Evolutionary conservation across 2,113 vertebrate genomes (phyloP).

Genomic region (Hippocampus zosterae): DNA sequence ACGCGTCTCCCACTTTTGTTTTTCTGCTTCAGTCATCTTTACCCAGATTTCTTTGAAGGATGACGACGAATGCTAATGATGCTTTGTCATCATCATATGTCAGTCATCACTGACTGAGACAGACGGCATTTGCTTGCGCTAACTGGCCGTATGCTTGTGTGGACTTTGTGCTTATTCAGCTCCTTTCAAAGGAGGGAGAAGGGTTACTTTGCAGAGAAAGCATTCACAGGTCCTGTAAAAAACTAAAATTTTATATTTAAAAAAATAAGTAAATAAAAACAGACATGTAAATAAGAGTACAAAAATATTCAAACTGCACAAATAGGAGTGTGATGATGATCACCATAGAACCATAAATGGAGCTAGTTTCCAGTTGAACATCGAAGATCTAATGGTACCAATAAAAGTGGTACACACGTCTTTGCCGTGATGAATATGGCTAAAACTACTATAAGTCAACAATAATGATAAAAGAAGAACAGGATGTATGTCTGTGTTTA

Average conservation of each 20-base stretch:
- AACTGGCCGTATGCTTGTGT: constrained; percentile 23
- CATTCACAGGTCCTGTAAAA: constrained; percentile 39
- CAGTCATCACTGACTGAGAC: constrained; percentile 16
- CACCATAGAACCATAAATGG: not conserved
- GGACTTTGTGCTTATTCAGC: constrained; percentile 14
- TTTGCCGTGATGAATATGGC: not conserved
- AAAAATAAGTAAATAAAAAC: not conserved
- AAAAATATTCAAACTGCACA: not conserved
- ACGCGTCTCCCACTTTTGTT: not conserved
- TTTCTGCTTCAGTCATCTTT: not conserved
- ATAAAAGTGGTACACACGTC: too few relatives aligned
- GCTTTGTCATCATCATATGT: constrained; percentile 26
- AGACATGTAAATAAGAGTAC: too few relatives aligned
- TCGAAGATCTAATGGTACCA: too few relatives aligned
- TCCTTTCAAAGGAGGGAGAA: constrained; percentile 14
- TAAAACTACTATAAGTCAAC: not conserved
- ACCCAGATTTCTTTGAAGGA: not conserved
- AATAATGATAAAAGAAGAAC: not conserved
- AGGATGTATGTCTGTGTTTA: not conserved
- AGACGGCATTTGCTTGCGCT: constrained; percentile 37
- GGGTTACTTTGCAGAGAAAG: constrained; percentile 41
- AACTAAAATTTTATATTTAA: not conserved
- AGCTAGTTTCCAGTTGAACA: too few relatives aligned
- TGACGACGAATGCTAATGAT: constrained; percentile 15
- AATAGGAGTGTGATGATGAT: not conserved